Conservation (phyloP, 2,888 invertebrate genomes). For the Apomyelois bistriatella region DNA sequence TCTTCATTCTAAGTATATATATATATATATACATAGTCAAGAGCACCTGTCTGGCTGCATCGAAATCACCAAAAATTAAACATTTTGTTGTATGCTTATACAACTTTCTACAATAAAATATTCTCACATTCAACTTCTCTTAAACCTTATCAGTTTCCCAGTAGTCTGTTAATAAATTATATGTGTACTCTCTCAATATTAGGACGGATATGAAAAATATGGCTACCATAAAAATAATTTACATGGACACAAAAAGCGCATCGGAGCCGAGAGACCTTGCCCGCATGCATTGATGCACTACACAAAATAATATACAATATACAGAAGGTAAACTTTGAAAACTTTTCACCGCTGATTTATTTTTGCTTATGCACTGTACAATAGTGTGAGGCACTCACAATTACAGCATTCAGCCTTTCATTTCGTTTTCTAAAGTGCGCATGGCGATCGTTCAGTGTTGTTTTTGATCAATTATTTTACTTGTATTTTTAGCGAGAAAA, state of each 20-base stretch:
- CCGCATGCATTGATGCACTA: background rate
- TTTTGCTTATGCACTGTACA: background rate
- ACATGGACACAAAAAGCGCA: slow-evolving; percentile 3
- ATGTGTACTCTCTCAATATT: background rate
- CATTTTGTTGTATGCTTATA: too few relatives aligned
- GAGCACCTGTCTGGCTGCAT: too few relatives aligned
- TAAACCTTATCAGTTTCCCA: background rate
- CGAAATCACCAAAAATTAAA: too few relatives aligned
- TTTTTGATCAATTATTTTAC: too few relatives aligned
- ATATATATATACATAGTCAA: too few relatives aligned
- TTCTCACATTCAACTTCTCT: background rate
- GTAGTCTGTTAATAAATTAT: background rate
- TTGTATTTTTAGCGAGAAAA: too few relatives aligned
- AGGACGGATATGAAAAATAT: slow-evolving; percentile 5
- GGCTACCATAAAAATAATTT: slow-evolving; percentile 6
- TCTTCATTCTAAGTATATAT: too few relatives aligned
- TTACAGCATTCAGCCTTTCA: too few relatives aligned
- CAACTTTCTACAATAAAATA: too few relatives aligned
- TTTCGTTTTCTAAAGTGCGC: too few relatives aligned
- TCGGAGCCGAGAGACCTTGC: background rate
- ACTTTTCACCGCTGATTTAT: background rate
- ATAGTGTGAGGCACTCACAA: too few relatives aligned
- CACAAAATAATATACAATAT: background rate
- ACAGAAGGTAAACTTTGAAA: background rate
- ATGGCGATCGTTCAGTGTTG: too few relatives aligned